Evolutionary conservation across 2,888 invertebrate genomes (phyloP), one percentile per base, ranked within the genome.

Genomic region (Tenthredo mesomela): DNA sequence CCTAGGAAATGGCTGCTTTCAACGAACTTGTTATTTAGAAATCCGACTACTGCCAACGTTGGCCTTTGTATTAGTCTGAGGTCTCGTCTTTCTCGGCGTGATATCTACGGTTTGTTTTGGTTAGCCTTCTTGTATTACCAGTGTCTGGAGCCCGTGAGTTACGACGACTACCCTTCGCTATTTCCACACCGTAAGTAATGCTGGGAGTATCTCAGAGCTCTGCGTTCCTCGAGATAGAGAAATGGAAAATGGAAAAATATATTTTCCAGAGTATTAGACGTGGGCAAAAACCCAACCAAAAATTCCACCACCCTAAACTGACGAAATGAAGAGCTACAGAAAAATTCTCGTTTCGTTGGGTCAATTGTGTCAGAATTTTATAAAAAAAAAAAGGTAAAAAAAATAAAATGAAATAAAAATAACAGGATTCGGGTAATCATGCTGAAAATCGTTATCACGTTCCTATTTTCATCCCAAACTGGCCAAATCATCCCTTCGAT

Each of bases 71-170:
- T 80, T 61, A 80, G 78, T 61, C 78, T 58, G 61, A 50, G 58
- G 80, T 61, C 80, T 80, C 80, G 80, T 80, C 80, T 58, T 58
- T 61, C 80, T 6, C 80, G 58, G 80, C 40, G 80, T 61, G 80
- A 80, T 80, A 80, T 61, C 80, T 80, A 80, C 80, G 80, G 80
- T 80, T 80, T 80, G 80, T 80, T 80, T 80, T 80, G 80, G 80
- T 80, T 80, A 80, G 80, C 80, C 80, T 80, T 61, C 80, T 80
- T 80, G 80, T 80, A 80, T 80, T 80, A 80, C 80, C 80, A 61
- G 80, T 80, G 80, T 80, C 80, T 40, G 61, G 80, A 61, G 21
- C 80, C 61, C 21, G 80, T 80, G 80, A 80, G 80, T 80, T 80
- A 80, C 80, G 80, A 80, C 29, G 61, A 80, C 80, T 80, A 80